Evolutionary conservation across 2,888 invertebrate species (phyloP).

Genomic region (Leucoma salicis): DNA sequence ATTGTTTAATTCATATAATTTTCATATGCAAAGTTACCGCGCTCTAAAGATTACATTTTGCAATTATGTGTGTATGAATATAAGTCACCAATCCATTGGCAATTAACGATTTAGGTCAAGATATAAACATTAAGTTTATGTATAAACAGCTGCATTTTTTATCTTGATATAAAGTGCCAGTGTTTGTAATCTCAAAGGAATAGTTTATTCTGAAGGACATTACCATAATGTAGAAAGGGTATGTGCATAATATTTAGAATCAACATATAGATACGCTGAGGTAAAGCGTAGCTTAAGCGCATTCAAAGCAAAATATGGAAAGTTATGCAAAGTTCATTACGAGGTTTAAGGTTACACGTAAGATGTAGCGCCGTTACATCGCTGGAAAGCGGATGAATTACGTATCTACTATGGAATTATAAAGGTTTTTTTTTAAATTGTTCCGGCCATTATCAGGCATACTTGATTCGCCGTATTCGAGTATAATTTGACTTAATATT

Average conservation of each 20-base stretch:
- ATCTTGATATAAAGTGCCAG: no score
- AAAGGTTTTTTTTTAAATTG: no score
- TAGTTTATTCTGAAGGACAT: no score
- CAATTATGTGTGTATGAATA: slow-evolving; percentile 22
- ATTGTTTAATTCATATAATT: slow-evolving; percentile 35
- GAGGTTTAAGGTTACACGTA: slow-evolving; percentile 45
- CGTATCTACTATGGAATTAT: background rate
- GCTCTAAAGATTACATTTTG: slow-evolving; percentile 30
- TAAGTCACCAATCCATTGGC: slow-evolving; percentile 22
- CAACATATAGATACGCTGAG: slow-evolving; percentile 11
- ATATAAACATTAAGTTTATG: no score
- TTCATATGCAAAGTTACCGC: slow-evolving; percentile 22
- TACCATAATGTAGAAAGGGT: no score
- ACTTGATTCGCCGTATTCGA: no score
- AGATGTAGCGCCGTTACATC: slow-evolving; percentile 51
- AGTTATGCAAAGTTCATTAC: slow-evolving; percentile 69
- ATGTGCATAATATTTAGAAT: slow-evolving; percentile 13
- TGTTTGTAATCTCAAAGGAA: no score
- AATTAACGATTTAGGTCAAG: slow-evolving; percentile 23
- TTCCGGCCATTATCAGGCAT: no score
- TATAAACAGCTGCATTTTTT: no score
- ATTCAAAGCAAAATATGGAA: slow-evolving; percentile 64
- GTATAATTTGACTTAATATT: no score
- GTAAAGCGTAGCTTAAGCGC: slow-evolving; percentile 33
- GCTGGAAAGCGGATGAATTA: slow-evolving; percentile 58